Evolutionary conservation across 2,797 vertebrate genomes (phyloP).

Genomic region (Tapirus indicus): DNA sequence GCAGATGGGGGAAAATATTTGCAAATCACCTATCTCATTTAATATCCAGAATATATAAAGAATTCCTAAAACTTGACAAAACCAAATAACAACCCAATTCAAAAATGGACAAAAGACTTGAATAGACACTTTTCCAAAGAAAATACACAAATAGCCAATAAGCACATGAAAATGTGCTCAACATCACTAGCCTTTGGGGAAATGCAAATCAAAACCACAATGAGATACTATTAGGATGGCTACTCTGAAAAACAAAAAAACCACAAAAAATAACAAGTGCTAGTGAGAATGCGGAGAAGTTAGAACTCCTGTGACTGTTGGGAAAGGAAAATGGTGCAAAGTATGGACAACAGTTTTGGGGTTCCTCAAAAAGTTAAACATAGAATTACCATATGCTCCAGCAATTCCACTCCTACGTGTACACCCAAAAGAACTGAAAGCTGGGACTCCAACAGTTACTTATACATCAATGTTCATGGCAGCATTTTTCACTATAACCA

Average conservation of each 20-base stretch:
- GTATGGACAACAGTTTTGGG: not conserved
- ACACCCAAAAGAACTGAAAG: not conserved
- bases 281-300: not conserved
- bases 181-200: not conserved
- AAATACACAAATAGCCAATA: not conserved
- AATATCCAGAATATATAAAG: conserved; percentile 31
- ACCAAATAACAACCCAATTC: not conserved
- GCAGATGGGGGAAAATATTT: not conserved
- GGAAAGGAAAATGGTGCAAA: not conserved
- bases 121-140: not conserved
- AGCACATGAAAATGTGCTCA: not conserved
- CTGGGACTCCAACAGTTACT: not conserved
- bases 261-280: not conserved
- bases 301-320: not conserved
- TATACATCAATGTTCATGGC: not conserved
- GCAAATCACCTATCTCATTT: not conserved
- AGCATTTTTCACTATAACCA: not conserved
- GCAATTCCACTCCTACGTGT: not conserved
- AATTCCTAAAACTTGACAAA: conserved; percentile 22
- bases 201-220: not conserved
- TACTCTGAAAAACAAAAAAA: not conserved
- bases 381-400: not conserved
- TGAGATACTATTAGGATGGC: not conserved
- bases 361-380: not conserved
- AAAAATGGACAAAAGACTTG: not conserved